Evolutionary conservation across 2,113 vertebrate species (phyloP), one percentile per base, ranked within the genome.

Genomic region (Pedetes capensis): DNA sequence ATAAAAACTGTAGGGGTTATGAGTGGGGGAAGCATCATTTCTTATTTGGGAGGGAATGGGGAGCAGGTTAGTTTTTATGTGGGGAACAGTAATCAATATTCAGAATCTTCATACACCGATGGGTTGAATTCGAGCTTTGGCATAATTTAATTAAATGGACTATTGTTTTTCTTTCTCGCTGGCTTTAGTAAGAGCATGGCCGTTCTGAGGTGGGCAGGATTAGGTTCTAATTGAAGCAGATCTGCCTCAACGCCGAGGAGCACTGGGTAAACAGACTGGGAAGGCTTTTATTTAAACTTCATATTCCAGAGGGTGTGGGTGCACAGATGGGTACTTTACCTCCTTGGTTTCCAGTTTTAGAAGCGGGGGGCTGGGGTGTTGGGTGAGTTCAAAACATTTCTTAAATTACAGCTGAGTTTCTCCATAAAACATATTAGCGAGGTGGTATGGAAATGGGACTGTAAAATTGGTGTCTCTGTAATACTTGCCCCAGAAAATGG

Each of bases 101-200:
- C 96, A 94, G 27, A 78, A 87, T 94, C 93, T 89, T 87, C 89
- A 87, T 89, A 79, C 49, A 68, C 42, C 29, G 5, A 80, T 83
- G 87, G 79, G 72, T 93, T 94, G 69, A 89, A 89, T 93, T 75
- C 83, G 75, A 68, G 47, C 64, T 95, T 93, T 84, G 63, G 89
- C 96, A 89, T 93, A 57, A 95, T 95, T 97, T 95, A 96, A 95
- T 97, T 97, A 97, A 94, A 89, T 16, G 53, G 84, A 83, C 93
- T 91, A 81, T 94, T 94, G 76, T 95, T 96, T 95, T 96, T 94
- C 96, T 95, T 91, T 75, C 96, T 92, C 59, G 1, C 64, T 92
- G 87, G 92, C 80, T 94, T 89, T 44, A 87, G 83, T 5, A 66
- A 92, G 78, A 92, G 55, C 7, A 0, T 69, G 25, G 78, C 8